Base-by-base conservation (phyloP, 2,797 vertebrate species). In the Sarcophilus harrisii region DNA sequence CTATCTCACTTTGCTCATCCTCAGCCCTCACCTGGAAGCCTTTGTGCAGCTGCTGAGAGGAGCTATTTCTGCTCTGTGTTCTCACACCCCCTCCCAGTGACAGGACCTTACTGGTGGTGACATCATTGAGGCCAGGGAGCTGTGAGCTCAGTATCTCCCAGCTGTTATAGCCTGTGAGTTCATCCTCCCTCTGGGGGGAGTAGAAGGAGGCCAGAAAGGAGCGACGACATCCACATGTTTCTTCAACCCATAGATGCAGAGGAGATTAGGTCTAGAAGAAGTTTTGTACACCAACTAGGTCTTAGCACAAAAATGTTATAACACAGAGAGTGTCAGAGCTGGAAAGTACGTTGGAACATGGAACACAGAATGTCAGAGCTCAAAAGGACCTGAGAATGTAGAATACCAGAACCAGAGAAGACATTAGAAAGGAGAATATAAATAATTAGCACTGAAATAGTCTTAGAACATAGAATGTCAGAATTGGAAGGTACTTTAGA, bases 11-110 rank as follows among this genome's bases (percentile, higher is more conserved):
- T 87, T 87, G 73, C 73, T 87, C 73, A 87, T 87, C 73, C 24
- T 87, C 38, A 87, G 73, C 24, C 73, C 24, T 87, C 73, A 87
- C 73, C 73, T 87, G 73, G 73, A 87, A 87, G 73, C 38, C 38
- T 87, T 87, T 45, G 38, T 87, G 38, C 38, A 87, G 38, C 73
- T 87, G 73, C 73, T 87, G 73, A 87, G 73, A 87, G 73, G 18
- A 87, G 38, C 73, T 87, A 87, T 87, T 87, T 87, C 73, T 87
- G 73, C 73, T 87, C 73, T 49, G 73, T 87, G 73, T 49, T 87
- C 73, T 87, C 73, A 87, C 73, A 87, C 73, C 38, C 73, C 73
- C 73, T 87, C 73, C 73, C 73, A 87, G 73, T 87, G 73, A 87
- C 73, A 87, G 73, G 73, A 87, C 73, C 73, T 87, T 87, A 49